Percentiles rank a stretch among this genome's conserved stretches.
These are phyloP conservation scores for Conistra vaccinii DNA, from an alignment of 2,888 invertebrate species.

Conservation along the genomic window DNA sequence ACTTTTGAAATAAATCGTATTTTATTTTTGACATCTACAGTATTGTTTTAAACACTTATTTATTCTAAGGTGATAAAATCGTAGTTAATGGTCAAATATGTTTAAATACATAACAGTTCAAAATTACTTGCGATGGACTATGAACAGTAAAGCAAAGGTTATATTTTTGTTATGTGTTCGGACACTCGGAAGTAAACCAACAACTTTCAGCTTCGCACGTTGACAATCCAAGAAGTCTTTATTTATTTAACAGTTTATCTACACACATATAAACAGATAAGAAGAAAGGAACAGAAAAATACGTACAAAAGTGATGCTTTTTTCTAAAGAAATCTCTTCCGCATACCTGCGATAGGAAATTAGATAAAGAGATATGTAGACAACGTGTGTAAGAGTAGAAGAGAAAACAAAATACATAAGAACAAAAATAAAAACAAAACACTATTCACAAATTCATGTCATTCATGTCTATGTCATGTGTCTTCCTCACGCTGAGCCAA, in stretches of 20 bases:
- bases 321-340: too few species aligned
- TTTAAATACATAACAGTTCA: neutral
- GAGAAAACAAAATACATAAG: too few species aligned
- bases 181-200: neutral
- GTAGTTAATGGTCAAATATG: neutral
- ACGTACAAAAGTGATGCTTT: too few species aligned
- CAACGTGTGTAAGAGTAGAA: too few species aligned
- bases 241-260: too few species aligned
- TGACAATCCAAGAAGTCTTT: neutral
- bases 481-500: neutral
- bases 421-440: too few species aligned
- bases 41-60: conserved; percentile 9
- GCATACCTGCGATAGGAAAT: too few species aligned
- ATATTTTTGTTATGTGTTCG: neutral
- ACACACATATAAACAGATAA: too few species aligned
- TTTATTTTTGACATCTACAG: neutral
- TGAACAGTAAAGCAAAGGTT: neutral
- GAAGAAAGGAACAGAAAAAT: too few species aligned
- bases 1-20: neutral
- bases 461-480: too few species aligned
- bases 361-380: too few species aligned
- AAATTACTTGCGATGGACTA: neutral
- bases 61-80: neutral
- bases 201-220: neutral
- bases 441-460: too few species aligned